Evolutionary conservation across 2,797 vertebrate genomes (phyloP), one percentile per base, ranked within the genome.

Genomic region (Delichon dasypus): DNA sequence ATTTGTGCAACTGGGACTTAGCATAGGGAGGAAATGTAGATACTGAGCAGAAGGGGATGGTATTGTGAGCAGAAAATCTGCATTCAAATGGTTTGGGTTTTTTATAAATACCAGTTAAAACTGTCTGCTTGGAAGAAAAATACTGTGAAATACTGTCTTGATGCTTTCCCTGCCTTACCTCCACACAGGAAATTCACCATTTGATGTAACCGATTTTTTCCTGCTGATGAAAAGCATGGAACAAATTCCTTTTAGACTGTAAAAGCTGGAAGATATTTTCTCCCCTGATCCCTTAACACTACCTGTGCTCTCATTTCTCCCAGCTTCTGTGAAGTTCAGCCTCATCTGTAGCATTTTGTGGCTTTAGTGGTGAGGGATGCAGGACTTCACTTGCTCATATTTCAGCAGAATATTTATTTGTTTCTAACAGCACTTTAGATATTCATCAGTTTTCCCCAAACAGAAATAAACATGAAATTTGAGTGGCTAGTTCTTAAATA

Each of bases 1-100:
- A 58, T 87, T 89, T 91, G 67, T 94, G 88, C 19, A 67, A 76
- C 40, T 79, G 80, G 30, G 48, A 45, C 30, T 81, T 66, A 18
- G 26, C 23, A 66, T 2, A 11, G 51, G 72, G 73, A 68, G 66
- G 61, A 85, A 88, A 60, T 6, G 1, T 62, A 54, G 75, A 67
- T 21, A 4, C 47, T 29, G 62, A 88, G 79, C 62, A 85, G 64
- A 60, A 61, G 38, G 32, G 14, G 23, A 29, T n/a, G 44, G 40
- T 66, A 20, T 73, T 88, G 76, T 64, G 83, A 92, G 62, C 90
- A 76, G 76, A 48, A 94, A 90, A 83, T 86, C 79, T 84, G 18
- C 55, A 22, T 53, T 81, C 81, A 48, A n/a, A 42, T 57, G 22
- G 36, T 82, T 77, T 68, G 12, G 30, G 14, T 3, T 65, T 71